Evolutionary conservation across 2,888 invertebrate species (phyloP).

Genomic region (Masnerella sp.): DNA sequence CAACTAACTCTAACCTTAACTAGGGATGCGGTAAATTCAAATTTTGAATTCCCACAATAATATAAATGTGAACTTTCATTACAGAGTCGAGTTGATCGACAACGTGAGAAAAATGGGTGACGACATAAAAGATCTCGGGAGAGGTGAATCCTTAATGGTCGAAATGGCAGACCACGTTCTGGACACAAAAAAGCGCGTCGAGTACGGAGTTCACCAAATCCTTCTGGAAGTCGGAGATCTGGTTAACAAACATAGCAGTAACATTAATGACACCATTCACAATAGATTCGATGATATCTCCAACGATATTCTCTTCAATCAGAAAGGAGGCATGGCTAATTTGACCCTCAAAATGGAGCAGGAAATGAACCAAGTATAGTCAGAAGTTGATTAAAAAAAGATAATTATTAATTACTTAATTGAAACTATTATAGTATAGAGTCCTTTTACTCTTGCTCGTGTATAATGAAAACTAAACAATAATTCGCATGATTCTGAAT

Average conservation of each 20-base stretch:
- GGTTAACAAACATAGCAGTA: conserved; percentile 82
- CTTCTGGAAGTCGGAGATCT: conserved; percentile 86
- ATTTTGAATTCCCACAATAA: background rate
- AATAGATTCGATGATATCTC: conserved; percentile 86
- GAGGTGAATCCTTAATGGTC: conserved; percentile 87
- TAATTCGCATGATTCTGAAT: too few species aligned
- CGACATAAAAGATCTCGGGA: conserved; percentile 80
- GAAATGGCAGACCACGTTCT: conserved; percentile 91
- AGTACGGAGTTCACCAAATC: conserved; percentile 91
- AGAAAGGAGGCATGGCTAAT: conserved; percentile 85
- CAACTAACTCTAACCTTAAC: too few species aligned
- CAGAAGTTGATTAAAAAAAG: background rate
- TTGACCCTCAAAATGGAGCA: conserved; percentile 87
- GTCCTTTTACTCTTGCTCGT: too few species aligned
- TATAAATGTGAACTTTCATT: background rate
- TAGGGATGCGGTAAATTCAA: too few species aligned
- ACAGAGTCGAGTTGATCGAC: conserved; percentile 62
- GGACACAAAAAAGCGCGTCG: conserved; percentile 89
- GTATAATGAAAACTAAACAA: too few species aligned
- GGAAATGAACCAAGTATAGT: conserved; percentile 86
- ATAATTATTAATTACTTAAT: background rate
- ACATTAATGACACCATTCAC: conserved; percentile 83
- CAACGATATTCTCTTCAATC: conserved; percentile 84
- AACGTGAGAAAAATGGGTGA: conserved; percentile 69
- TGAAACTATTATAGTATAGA: background rate